These are phyloP conservation scores for Acanthornis magna DNA, from an alignment of 2,797 vertebrate genomes.

Conservation along the genomic window DNA sequence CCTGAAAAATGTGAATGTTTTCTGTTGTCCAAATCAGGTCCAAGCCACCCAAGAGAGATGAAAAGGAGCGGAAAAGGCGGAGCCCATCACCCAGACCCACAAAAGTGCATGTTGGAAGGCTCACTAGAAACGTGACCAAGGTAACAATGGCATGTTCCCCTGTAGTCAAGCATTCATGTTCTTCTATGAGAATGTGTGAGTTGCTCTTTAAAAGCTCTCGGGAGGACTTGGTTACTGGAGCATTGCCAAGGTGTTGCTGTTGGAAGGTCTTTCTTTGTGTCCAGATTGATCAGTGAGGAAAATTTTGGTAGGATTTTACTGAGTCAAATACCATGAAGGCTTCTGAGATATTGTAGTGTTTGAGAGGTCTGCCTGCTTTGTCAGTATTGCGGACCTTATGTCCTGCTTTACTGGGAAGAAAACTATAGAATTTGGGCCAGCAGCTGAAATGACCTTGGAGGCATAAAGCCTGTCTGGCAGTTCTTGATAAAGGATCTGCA, in stretches of 20 bases:
- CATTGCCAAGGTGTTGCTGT: neutral
- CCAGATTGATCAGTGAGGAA: neutral
- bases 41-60: conserved; percentile 94
- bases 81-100: conserved; percentile 94
- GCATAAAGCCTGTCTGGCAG: neutral
- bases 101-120: conserved; percentile 91
- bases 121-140: conserved; percentile 97
- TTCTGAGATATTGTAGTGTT: neutral
- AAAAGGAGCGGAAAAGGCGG: conserved; percentile 91
- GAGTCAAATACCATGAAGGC: neutral
- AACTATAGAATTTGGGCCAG: neutral
- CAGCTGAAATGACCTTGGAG: neutral
- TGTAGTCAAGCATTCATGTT: neutral
- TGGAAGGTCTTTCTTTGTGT: neutral
- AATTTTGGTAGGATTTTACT: neutral
- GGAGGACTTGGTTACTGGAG: neutral
- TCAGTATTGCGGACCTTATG: neutral
- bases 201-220: neutral
- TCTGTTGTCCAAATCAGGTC: conserved; percentile 75
- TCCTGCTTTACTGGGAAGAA: neutral
- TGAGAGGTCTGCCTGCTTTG: neutral
- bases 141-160: conserved; percentile 69
- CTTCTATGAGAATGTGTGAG: accelerated
- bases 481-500: neutral
- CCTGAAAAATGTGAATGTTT: neutral